Evolutionary conservation across 92 coral and sea anemone genomes (phyloP).

Genomic region (Scolanthus callimorphus): DNA sequence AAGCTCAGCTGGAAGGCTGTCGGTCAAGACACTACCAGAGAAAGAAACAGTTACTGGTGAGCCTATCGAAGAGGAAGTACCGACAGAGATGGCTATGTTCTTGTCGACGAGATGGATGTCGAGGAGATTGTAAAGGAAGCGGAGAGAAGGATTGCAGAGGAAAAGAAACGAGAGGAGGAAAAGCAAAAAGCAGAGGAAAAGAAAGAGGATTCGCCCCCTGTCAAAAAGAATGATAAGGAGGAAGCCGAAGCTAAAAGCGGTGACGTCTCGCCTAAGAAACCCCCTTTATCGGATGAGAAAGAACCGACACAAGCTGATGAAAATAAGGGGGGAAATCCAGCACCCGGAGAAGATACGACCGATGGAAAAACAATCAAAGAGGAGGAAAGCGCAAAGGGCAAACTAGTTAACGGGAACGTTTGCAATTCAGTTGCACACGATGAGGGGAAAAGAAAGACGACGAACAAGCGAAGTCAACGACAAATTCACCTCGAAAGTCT

Average conservation of each 20-base stretch:
- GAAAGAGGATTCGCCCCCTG: too few relatives aligned
- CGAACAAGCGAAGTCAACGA: not conserved
- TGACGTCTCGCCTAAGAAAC: not conserved
- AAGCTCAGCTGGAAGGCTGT: conserved; percentile 12
- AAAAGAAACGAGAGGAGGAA: conserved; percentile 6
- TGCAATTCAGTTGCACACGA: not conserved
- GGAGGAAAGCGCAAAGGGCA: not conserved
- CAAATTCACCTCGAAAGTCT: not conserved
- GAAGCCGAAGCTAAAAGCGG: not conserved
- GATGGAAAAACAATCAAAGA: not conserved
- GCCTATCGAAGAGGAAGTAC: conserved; percentile 7
- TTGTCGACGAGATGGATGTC: conserved; percentile 50
- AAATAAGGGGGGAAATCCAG: not conserved
- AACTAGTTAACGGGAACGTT: not conserved
- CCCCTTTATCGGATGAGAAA: not conserved
- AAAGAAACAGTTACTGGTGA: too few relatives aligned
- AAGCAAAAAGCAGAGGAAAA: not conserved
- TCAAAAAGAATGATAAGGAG: not conserved
- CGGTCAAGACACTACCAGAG: too few relatives aligned
- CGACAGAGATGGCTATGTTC: conserved; percentile 54
- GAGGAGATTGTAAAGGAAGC: conserved; percentile 49
- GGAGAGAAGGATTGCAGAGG: conserved; percentile 20
- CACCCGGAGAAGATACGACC: not conserved
- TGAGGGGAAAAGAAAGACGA: conserved; percentile 1
- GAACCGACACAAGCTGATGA: not conserved